A percentile compares a stretch with the other conserved stretches of the same genome.
phyloP scores from a whole-genome alignment of 2,113 vertebrate species.

The Rhombomys opimus region DNA sequence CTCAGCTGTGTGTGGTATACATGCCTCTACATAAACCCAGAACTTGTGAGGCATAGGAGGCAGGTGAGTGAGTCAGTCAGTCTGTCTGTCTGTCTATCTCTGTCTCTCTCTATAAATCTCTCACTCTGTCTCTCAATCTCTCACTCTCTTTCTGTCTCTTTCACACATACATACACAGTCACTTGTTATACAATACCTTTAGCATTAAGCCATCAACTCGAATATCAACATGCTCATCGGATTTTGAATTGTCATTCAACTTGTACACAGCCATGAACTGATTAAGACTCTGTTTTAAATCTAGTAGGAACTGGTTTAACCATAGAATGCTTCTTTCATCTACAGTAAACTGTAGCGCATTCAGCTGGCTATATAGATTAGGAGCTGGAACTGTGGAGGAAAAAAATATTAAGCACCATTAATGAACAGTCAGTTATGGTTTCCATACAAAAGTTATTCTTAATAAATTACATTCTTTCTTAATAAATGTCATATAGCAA shows the following conservation, averaged over 20 bases:
- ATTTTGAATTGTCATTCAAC: conserved; percentile 95
- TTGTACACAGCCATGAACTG: conserved; percentile 99
- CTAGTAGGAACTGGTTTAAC: conserved; percentile 97
- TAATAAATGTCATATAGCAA: conserved; percentile 21
- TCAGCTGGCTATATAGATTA: conserved; percentile 96
- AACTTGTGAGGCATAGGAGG: background rate
- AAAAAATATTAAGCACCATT: conserved; percentile 69
- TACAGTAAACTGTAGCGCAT: conserved; percentile 97
- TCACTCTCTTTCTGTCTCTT: background rate
- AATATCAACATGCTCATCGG: conserved; percentile 97
- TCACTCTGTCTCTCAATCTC: background rate
- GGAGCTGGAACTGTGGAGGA: conserved; percentile 93
- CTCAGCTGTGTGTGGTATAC: background rate
- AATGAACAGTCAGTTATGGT: conserved; percentile 45
- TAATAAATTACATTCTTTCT: background rate
- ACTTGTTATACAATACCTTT: conserved; percentile 89
- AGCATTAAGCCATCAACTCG: conserved; percentile 97
- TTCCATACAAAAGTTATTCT: conserved; percentile 52
- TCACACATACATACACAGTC: background rate
- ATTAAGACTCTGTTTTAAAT: conserved; percentile 96
- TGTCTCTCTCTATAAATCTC: background rate
- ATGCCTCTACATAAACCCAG: background rate
- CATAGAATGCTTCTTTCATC: conserved; percentile 97
- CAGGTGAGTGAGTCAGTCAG: background rate
- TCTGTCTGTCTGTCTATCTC: background rate